Base-by-base conservation (phyloP, 1,140 invertebrate species). In the Hycleus cichorii region DNA sequence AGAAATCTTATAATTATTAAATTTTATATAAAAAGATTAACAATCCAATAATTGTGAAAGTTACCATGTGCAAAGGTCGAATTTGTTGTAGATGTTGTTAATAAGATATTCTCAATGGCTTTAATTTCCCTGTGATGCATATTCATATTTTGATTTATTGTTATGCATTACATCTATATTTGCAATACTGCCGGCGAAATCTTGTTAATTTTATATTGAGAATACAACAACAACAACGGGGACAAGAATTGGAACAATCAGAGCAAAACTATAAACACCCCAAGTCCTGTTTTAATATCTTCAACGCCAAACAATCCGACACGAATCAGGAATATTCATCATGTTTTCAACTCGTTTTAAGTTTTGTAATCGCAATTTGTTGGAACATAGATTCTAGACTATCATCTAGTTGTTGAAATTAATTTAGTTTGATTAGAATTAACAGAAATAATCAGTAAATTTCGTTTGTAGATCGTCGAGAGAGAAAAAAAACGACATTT, bases 91-190 rank as follows among this genome's bases (percentile, higher is more conserved):
- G 18, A 18, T 18, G 32, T 49, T 49, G 56, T 57, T 60, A 60
- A 60, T 60, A 49, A 60, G 59, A 47, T 57, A 57, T 60, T 51
- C 59, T 60, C 59, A 57, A 60, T 60, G 51, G 59, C 59, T 60
- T 60, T 60, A 57, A 39, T 56, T 55, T 40, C 26, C 11, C 11
- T 47, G 18, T 18, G 53, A 60, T 60, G 59, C 59, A 60, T 60
- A 60, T 60, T 60, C 59, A 60, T 60, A 47, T 60, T 53, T 46
- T 60, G 59, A 60, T 60, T 60, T 60, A 60, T 60, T 60, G 54
- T 60, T 60, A 60, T 60, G 59, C 59, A 60, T 60, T 60, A 60
- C 58, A 60, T 60, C 58, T 60, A 60, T 60, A 60, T 60, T 52
- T 60, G 58, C 53, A 53, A 46, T 49, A 32, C 32, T 54, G 51